Base-by-base conservation (phyloP, 1,140 invertebrate genomes). In the Bombus haemorrhoidalis region DNA sequence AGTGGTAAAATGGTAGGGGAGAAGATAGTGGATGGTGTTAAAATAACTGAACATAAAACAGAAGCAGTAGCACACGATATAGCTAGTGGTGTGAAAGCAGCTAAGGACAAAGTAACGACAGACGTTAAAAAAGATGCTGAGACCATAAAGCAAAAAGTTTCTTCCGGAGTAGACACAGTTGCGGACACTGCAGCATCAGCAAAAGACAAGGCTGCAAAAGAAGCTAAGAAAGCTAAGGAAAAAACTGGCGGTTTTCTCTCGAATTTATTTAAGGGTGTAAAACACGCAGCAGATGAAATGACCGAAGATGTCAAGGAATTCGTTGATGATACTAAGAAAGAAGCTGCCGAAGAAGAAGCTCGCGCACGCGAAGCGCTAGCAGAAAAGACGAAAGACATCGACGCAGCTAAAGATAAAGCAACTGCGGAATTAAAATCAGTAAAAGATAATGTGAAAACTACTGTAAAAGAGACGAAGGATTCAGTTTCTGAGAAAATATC, bases 281-380 rank as follows among this genome's bases (percentile, higher is more conserved):
- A 92, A 25, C 91, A 93, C 43, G 87, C 94, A 10, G 91, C 90
- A 10, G 93, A 94, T 15, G 94, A 94, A 71, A 86, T 93, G 12
- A 90, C 92, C 0, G 93, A 94, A 10, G 94, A 94, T 2, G 88
- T 94, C 0, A 92, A 92, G 62, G 93, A 94, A 69, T 93, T 91
- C 59, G 64, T 90, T 1, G 89, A 91, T 2, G 88, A 92, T 41
- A 92, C 91, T 0, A 94, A 92, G 72, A 85, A 92, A 28, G 90
- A 92, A 57, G 91, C 90, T 15, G 78, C 66, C 0, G 41, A 76
- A 28, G 76, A 90, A 68, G n/a, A 89, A 53, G 81, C 43, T 3
- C 66, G 37, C 13, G 28, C 18, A 4, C 47, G 62, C n/a, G n/a
- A 32, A 18, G 62, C 13, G 2, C 1, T 32, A 6, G 13, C n/a